Percentiles rank a stretch among this genome's conserved stretches.
Conservation (phyloP, 2,888 invertebrate genomes). For the Periphyllus acericola region DNA sequence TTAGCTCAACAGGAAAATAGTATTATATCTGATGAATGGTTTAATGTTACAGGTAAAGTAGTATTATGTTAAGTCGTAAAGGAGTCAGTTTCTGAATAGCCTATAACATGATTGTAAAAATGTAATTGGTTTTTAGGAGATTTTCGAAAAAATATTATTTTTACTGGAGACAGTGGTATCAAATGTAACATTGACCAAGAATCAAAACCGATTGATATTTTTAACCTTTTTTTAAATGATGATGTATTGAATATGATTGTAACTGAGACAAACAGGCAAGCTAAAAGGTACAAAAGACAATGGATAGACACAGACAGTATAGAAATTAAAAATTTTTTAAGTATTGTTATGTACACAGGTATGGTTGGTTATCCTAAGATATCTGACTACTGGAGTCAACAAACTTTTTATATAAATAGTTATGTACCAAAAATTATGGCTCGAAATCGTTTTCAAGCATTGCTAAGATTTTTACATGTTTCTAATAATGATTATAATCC, state of each 20-base stretch:
- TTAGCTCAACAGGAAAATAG: conserved; percentile 17
- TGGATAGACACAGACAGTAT: conserved; percentile 1
- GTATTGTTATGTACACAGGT: conserved; percentile 14
- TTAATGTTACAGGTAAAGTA: conserved; percentile 5
- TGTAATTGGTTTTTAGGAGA: not conserved
- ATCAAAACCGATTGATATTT: conserved; percentile 5
- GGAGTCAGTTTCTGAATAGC: too few relatives aligned
- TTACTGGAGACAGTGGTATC: conserved; percentile 18
- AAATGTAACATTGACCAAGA: conserved; percentile 13
- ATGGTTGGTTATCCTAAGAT: conserved; percentile 23
- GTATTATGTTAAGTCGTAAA: too few relatives aligned
- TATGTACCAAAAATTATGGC: conserved; percentile 14
- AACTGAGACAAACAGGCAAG: conserved; percentile 19
- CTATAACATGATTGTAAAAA: too few relatives aligned
- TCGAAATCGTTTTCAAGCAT: not conserved
- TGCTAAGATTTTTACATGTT: conserved; percentile 6
- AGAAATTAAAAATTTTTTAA: conserved; percentile 18
- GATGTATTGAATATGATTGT: conserved; percentile 3
- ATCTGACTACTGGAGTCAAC: conserved; percentile 25
- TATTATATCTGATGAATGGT: conserved; percentile 17
- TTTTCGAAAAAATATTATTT: conserved; percentile 28
- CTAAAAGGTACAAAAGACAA: conserved; percentile 16
- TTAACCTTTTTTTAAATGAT: conserved; percentile 8
- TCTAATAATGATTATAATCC: conserved; percentile 20
- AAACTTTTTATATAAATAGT: conserved; percentile 2